A percentile compares a stretch with the other conserved stretches of the same genome.
Conservation (phyloP, 2,888 invertebrate species). For the Tricholauxania praeusta region DNA sequence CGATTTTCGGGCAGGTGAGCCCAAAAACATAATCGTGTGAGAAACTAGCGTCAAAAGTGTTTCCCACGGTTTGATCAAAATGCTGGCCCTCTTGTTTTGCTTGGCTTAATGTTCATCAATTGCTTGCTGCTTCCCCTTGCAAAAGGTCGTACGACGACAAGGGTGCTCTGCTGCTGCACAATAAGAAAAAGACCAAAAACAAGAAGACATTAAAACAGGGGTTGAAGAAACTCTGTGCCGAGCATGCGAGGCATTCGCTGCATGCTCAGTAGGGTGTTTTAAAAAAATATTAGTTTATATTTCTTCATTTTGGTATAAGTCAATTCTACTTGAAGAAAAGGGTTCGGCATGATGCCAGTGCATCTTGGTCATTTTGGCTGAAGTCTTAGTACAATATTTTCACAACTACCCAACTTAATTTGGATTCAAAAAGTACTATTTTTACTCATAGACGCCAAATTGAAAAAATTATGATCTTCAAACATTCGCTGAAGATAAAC, state of each 20-base stretch:
- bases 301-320: too few species aligned
- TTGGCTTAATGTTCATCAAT: constrained; percentile 49
- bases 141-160: constrained; percentile 8
- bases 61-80: constrained; percentile 64
- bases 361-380: too few species aligned
- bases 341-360: too few species aligned
- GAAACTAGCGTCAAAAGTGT: constrained; percentile 66
- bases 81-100: constrained; percentile 56
- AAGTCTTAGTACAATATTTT: too few species aligned
- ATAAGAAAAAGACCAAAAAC: constrained; percentile 33
- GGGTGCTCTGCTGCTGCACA: constrained; percentile 35
- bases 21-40: constrained; percentile 60
- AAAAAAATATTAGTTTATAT: too few species aligned
- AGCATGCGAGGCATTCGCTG: too few species aligned
- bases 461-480: too few species aligned
- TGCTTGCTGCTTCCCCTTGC: constrained; percentile 37
- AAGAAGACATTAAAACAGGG: constrained; percentile 16
- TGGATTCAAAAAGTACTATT: too few species aligned
- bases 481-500: too few species aligned
- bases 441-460: too few species aligned
- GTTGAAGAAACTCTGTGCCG: constrained; percentile 13
- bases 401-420: too few species aligned
- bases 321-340: too few species aligned
- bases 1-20: constrained; percentile 63
- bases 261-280: constrained; percentile 26